Conservation (phyloP, 2,113 vertebrate species). For the Polypterus senegalus region DNA sequence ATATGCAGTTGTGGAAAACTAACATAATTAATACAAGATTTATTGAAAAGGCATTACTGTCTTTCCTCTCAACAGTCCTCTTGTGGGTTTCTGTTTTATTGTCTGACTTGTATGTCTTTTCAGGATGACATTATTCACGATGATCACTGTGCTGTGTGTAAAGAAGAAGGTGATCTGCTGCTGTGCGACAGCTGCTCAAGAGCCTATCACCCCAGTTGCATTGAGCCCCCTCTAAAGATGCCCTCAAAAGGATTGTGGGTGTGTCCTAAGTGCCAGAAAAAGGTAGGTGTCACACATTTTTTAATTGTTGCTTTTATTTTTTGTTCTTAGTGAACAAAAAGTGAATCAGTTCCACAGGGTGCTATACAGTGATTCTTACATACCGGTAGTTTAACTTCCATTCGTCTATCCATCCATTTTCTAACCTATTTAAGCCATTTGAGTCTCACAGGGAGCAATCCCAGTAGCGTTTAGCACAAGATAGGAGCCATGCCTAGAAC, state of each 20-base stretch:
- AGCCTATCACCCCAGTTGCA: slow-evolving; percentile 81
- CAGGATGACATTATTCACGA: slow-evolving; percentile 74
- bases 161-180: slow-evolving; percentile 68
- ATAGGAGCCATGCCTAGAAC: too few species aligned
- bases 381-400: too few species aligned
- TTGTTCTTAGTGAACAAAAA: background rate
- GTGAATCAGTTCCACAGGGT: background rate
- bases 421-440: too few species aligned
- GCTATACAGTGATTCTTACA: too few species aligned
- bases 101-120: slow-evolving; percentile 14
- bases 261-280: slow-evolving; percentile 95
- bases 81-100: too few species aligned
- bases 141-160: slow-evolving; percentile 71
- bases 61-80: too few species aligned
- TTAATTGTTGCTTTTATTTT: background rate
- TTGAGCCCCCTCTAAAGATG: slow-evolving; percentile 73
- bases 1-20: too few species aligned
- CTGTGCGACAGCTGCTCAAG: slow-evolving; percentile 73
- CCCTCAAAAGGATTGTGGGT: slow-evolving; percentile 74
- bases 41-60: too few species aligned
- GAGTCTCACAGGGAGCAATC: too few species aligned
- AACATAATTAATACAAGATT: too few species aligned
- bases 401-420: too few species aligned
- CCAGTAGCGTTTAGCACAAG: too few species aligned
- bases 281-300: slow-evolving; percentile 44